These are phyloP conservation scores for Parotocinclus haroldoi DNA, from an alignment of 2,797 vertebrate genomes.

Conservation along the genomic window DNA sequence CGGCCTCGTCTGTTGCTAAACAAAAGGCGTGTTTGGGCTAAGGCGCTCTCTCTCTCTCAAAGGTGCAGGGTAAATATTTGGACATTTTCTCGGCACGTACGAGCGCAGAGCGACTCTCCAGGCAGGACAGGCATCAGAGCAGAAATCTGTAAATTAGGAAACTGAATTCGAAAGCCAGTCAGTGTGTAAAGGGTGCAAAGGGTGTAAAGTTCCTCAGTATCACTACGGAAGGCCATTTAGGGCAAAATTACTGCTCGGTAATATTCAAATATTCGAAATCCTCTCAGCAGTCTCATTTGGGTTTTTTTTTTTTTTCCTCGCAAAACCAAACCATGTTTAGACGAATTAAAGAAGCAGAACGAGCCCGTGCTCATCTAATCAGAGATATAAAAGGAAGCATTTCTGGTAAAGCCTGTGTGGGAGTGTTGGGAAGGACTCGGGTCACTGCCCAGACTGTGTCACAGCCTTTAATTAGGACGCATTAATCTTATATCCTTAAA, in stretches of 20 bases:
- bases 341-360: not conserved
- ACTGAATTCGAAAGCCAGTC: too few species aligned
- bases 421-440: conserved; percentile 20
- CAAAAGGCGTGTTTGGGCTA: conserved; percentile 37
- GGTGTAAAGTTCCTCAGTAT: too few species aligned
- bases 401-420: conserved; percentile 26
- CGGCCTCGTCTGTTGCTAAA: conserved; percentile 16
- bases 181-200: too few species aligned
- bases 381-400: not conserved
- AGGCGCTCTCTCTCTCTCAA: conserved; percentile 35
- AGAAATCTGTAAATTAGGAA: too few species aligned
- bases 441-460: conserved; percentile 23
- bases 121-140: too few species aligned
- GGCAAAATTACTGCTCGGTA: too few species aligned
- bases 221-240: too few species aligned
- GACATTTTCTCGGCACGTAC: conserved; percentile 13
- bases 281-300: too few species aligned
- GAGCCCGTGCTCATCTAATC: not conserved
- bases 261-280: too few species aligned
- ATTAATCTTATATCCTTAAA: not conserved
- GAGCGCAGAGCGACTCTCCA: too few species aligned
- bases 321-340: too few species aligned
- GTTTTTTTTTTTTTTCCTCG: too few species aligned
- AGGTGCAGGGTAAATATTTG: conserved; percentile 39
- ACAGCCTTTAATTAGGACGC: conserved; percentile 2